Conservation (phyloP, 2,113 vertebrate species). For the Anas platyrhynchos region DNA sequence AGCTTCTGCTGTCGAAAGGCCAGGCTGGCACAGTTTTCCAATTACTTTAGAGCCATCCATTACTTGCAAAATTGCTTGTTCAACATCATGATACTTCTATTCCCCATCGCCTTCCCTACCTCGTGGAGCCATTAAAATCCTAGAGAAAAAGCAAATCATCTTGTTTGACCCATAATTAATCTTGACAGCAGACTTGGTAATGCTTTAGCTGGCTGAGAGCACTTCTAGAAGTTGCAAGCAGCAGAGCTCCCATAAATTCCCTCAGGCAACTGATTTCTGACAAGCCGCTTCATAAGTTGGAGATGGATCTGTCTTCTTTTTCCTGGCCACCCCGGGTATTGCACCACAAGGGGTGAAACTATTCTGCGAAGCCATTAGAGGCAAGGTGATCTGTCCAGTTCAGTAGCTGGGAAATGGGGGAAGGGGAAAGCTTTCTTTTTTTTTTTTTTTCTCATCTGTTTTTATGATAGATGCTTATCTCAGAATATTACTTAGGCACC, state of each 20-base stretch:
- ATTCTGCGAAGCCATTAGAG: background rate
- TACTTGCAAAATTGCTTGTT: background rate
- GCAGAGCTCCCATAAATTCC: background rate
- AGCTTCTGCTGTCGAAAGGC: background rate
- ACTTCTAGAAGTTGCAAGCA: slow-evolving; percentile 9
- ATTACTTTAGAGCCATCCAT: background rate
- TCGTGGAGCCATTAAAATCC: background rate
- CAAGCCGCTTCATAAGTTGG: background rate
- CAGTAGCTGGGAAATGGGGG: background rate
- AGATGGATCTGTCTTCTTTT: background rate
- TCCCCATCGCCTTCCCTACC: background rate
- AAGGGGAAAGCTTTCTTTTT: background rate
- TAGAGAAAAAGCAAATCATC: background rate
- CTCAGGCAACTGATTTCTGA: background rate
- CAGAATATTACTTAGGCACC: background rate
- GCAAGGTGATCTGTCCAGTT: background rate
- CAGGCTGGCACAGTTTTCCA: background rate
- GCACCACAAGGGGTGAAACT: background rate
- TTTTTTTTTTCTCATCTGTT: background rate
- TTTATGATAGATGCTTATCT: background rate
- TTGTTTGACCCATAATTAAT: background rate
- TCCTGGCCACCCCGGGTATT: background rate
- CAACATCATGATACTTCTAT: background rate
- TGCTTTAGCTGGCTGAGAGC: background rate
- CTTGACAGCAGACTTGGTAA: background rate